Conservation (phyloP, 2,888 invertebrate genomes). For the Conistra vaccinii region DNA sequence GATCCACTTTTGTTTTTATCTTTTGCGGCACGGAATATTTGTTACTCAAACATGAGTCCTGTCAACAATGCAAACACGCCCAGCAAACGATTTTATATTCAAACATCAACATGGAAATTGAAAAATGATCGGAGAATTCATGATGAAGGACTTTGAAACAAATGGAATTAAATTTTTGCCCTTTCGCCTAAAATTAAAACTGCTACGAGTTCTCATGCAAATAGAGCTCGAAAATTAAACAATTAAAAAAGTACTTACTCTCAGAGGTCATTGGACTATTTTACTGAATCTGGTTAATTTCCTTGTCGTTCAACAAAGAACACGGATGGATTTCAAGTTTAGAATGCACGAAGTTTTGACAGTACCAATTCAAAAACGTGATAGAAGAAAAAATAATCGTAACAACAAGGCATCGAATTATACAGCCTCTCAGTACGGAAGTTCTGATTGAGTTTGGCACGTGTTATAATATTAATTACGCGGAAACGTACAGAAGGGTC, state of each 20-base stretch:
- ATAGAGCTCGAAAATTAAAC: conserved; percentile 32
- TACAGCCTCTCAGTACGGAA: conserved; percentile 27
- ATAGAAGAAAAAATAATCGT: conserved; percentile 20
- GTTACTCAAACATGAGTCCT: conserved; percentile 40
- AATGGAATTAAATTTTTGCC: neutral
- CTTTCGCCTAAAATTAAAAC: conserved; percentile 6
- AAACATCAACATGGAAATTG: conserved; percentile 42
- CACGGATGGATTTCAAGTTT: conserved; percentile 33
- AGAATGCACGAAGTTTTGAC: conserved; percentile 26
- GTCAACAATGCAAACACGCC: conserved; percentile 34
- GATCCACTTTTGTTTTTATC: conserved; percentile 34
- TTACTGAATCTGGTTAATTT: conserved; percentile 33
- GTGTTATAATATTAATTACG: conserved; percentile 58
- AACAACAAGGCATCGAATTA: conserved; percentile 36
- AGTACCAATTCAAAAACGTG: conserved; percentile 4
- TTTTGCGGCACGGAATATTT: conserved; percentile 40
- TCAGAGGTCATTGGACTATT: conserved; percentile 18
- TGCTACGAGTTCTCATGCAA: conserved; percentile 10
- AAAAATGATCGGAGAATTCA: conserved; percentile 27
- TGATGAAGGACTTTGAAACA: conserved; percentile 5
- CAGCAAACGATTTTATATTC: conserved; percentile 23
- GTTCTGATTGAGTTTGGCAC: conserved; percentile 49
- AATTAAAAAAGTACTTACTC: conserved; percentile 32
- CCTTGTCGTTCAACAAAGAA: conserved; percentile 11
- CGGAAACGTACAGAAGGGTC: conserved; percentile 52